These are phyloP conservation scores for Parthenolecanium corni DNA, from an alignment of 2,888 invertebrate species.

Conservation along the genomic window DNA sequence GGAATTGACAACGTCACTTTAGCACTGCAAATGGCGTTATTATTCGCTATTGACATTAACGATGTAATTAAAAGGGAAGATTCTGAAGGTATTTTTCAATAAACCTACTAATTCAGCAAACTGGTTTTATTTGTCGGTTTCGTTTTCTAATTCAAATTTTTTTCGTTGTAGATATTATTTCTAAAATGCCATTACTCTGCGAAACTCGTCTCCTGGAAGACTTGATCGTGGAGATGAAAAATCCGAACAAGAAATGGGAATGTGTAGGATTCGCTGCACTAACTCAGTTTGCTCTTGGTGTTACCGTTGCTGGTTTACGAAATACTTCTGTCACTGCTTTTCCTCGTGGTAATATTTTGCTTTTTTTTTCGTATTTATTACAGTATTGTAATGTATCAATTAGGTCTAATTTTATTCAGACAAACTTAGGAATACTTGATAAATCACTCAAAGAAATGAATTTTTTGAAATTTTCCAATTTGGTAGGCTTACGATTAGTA, in stretches of 20 bases:
- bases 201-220: conserved; percentile 8
- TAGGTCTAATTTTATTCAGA: too few species aligned
- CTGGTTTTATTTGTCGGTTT: too few species aligned
- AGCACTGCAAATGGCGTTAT: conserved; percentile 66
- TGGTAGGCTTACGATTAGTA: too few species aligned
- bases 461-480: too few species aligned
- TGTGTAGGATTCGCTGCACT: conserved; percentile 48
- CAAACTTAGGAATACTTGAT: too few species aligned
- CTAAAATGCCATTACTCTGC: conserved; percentile 12
- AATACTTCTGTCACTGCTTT: conserved; percentile 21
- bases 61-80: conserved; percentile 48
- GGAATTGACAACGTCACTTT: conserved; percentile 66
- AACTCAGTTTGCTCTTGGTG: conserved; percentile 56
- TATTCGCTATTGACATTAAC: conserved; percentile 74
- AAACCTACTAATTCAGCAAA: conserved; percentile 40
- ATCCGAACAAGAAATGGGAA: conserved; percentile 39
- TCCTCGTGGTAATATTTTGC: conserved; percentile 7
- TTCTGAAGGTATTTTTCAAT: conserved; percentile 46
- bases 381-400: neutral
- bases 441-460: too few species aligned
- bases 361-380: neutral
- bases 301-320: conserved; percentile 53
- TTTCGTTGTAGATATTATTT: conserved; percentile 34
- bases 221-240: conserved; percentile 17
- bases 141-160: conserved; percentile 27